Conservation (phyloP, 2,113 vertebrate genomes). For the Cettia cetti region DNA sequence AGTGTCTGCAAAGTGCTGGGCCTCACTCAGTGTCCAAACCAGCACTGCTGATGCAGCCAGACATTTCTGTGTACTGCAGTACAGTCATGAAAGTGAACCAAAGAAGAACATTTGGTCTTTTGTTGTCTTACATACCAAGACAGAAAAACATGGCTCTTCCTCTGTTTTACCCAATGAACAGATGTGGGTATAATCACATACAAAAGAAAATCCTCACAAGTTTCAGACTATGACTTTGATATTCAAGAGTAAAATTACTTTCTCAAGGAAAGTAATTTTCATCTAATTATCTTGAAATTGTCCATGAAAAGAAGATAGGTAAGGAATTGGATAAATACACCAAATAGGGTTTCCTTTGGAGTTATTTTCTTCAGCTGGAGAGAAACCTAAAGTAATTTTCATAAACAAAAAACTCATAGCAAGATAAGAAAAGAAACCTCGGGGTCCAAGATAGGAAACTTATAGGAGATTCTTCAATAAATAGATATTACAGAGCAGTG, state of each 20-base stretch:
- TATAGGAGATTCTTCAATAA: background rate
- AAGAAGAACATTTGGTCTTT: background rate
- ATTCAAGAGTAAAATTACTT: background rate
- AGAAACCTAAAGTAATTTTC: background rate
- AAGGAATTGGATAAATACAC: background rate
- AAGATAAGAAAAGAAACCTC: background rate
- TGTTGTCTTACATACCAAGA: background rate
- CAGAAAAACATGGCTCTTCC: background rate
- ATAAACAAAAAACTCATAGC: background rate
- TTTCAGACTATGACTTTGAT: background rate
- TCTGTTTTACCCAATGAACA: background rate
- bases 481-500: background rate
- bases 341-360: background rate
- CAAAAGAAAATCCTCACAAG: background rate
- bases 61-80: background rate
- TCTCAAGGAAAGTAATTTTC: background rate
- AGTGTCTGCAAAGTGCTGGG: background rate
- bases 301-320: background rate
- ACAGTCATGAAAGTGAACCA: background rate
- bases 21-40: background rate
- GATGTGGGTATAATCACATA: background rate
- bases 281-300: background rate
- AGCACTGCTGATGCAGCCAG: background rate
- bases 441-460: background rate
- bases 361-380: background rate